phyloP scores from a whole-genome alignment of 2,113 vertebrate genomes.

The Rhea americana region DNA sequence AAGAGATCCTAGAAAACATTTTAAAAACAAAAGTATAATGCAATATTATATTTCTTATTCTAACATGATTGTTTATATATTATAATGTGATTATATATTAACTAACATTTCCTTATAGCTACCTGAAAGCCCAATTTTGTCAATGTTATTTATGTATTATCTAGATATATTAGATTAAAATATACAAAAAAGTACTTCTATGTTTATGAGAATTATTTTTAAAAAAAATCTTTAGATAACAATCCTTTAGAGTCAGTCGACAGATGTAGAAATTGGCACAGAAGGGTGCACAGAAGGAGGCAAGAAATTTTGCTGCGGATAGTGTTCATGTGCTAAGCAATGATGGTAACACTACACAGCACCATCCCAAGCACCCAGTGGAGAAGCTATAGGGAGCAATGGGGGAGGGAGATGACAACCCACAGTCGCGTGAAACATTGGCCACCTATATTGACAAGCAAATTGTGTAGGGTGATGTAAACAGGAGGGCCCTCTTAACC shows the following conservation, averaged over 20 bases:
- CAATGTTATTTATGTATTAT: background rate
- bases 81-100: background rate
- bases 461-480: background rate
- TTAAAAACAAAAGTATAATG: background rate
- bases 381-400: too few relatives aligned
- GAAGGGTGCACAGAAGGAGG: background rate
- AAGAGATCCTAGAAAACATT: background rate
- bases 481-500: background rate
- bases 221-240: background rate
- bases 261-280: background rate
- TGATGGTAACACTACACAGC: background rate
- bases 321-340: background rate
- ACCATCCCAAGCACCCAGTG: background rate
- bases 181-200: background rate
- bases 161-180: background rate
- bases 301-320: background rate
- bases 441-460: background rate
- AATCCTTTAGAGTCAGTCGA: background rate
- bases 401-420: background rate
- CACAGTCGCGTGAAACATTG: background rate
- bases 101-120: background rate
- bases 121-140: background rate
- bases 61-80: background rate
- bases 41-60: background rate
- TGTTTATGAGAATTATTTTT: background rate